Evolutionary conservation across 1,140 invertebrate species (phyloP), one percentile per base, ranked within the genome.

Genomic region (Drosophila sp.): DNA sequence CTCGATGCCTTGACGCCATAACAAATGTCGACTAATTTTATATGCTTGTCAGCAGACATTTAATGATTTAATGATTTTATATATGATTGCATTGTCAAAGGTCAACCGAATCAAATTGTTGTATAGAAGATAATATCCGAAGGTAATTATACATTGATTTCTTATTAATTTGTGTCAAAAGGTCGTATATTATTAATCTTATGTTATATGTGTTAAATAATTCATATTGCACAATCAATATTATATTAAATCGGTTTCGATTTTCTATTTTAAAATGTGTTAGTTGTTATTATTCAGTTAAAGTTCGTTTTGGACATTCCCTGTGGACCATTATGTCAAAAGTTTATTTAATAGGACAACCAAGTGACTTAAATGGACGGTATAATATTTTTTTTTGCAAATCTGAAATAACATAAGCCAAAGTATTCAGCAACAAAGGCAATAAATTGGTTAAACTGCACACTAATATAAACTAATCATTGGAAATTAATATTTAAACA

Each of bases 61-160:
- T 9, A 59, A 59, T 67, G 41, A 67, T 21, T 0, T 67, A 38
- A 50, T 8, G 45, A 67, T 50, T 27, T 58, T 38, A 25, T 25
- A 21, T 58, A 38, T 58, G 48, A 58, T 58, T 67, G 43, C 32
- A 57, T 36, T 57, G 14, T 21, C 14, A 25, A 41, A 50, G 54
- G 34, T 16, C 56, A 50, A 21, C 3, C 38, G 14, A 56, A 36
- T 46, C 21, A 13, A 21, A 13, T 29, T n/a, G 9, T 41, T 51
- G 8, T 63, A 51, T 25, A 38, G 13, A 18, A 38, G 9, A 18
- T 41, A 32, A 29, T 29, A 29, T 5, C 4, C 21, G 21, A 21
- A 21, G 4, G 36, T 27, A 41, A 27, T 46, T 57, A 5, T 1
- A 6, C 13, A 57, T 57, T 43, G 62, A 64, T 54, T 64, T 64